Percentiles rank a stretch among this genome's conserved stretches.
phyloP scores from a whole-genome alignment of 2,888 invertebrate genomes.

The Deilephila porcellus region DNA sequence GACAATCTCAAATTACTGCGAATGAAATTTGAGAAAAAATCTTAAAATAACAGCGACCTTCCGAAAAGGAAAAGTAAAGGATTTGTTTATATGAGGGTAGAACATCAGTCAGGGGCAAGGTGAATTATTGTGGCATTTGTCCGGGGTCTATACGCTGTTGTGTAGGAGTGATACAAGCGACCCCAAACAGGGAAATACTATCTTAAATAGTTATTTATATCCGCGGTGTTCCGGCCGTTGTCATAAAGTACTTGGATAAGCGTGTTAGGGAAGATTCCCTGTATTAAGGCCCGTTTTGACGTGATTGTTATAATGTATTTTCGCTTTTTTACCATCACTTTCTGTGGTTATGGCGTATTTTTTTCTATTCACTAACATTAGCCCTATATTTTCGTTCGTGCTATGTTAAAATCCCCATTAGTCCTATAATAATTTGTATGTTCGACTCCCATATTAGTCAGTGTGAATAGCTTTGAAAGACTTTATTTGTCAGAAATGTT shows the following conservation, averaged over 20 bases:
- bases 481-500: no score
- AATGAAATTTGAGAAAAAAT: slow-evolving; percentile 32
- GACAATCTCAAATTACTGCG: neutral
- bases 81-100: slow-evolving; percentile 61
- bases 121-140: slow-evolving; percentile 62
- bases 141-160: slow-evolving; percentile 35
- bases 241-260: slow-evolving; percentile 31
- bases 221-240: slow-evolving; percentile 25
- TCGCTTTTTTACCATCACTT: neutral
- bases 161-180: slow-evolving; percentile 30
- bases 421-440: no score
- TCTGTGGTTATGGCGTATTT: neutral
- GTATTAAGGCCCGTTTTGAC: slow-evolving; percentile 19
- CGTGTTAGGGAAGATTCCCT: slow-evolving; percentile 15
- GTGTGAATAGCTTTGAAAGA: no score
- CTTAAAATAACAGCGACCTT: slow-evolving; percentile 55
- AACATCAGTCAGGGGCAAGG: slow-evolving; percentile 60
- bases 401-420: neutral
- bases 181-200: slow-evolving; percentile 36
- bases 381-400: neutral
- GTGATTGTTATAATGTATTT: slow-evolving; percentile 24
- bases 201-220: slow-evolving; percentile 36
- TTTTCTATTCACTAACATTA: neutral
- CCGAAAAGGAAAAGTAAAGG: slow-evolving; percentile 55
- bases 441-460: no score